Base-by-base conservation (phyloP, 2,888 invertebrate species). In the Sericinus montela region DNA sequence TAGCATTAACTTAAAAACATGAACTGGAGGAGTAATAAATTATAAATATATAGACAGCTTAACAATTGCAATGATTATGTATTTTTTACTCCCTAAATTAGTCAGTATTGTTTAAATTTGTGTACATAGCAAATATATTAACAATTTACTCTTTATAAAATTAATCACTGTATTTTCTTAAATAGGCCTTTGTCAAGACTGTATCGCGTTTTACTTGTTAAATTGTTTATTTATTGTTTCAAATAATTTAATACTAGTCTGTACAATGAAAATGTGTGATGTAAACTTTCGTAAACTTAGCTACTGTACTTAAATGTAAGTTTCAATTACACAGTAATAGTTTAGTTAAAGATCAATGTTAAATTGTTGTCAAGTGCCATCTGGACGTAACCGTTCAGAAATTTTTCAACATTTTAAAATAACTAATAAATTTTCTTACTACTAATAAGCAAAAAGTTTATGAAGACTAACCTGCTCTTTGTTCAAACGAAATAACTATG, bases 181-280 rank as follows among this genome's bases (percentile, higher is more conserved):
- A n/a, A 41, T 44, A 45, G 46, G 38, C 45, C 41, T 48, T 40
- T 58, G 52, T 56, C 58, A 70, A 75, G 75, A 78, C 76, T 78
- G 77, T 68, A 58, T 65, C 62, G 63, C 58, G 54, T 65, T 68
- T 61, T 69, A 65, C 67, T 69, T 50, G 49, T 50, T 62, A 69
- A 66, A 65, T 67, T 66, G 60, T 63, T 68, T 62, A 72, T 72
- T 74, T 69, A 75, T 69, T 66, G 58, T 66, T 65, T 51, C 42
- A 36, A 67, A 54, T 64, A 65, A 68, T 63, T 66, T 58, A 51
- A 53, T 60, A 64, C 77, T 77, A 77, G 77, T 77, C 77, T 67
- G 65, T 62, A 67, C 59, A 58, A 62, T 63, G 58, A 57, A 61
- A 60, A 38, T 45, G 45, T 57, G 58, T 62, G 61, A 57, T 62